These are phyloP conservation scores for Oreochromis grahami DNA, from an alignment of 2,797 vertebrate genomes.

Conservation along the genomic window DNA sequence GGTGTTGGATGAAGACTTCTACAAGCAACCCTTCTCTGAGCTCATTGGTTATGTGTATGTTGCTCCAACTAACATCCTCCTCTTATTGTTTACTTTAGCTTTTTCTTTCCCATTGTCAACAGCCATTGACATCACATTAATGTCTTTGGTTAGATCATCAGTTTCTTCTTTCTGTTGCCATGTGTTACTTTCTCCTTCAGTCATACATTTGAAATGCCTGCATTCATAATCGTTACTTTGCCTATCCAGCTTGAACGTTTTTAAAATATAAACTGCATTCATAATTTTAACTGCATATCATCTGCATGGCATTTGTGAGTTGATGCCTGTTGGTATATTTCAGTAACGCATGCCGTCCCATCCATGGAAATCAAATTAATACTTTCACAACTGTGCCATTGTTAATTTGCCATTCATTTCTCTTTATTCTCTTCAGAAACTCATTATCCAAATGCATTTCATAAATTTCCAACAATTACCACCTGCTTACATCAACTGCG, in stretches of 20 bases:
- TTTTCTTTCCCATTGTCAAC: constrained; percentile 20
- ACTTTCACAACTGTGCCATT: neutral
- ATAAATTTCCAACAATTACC: constrained; percentile 1
- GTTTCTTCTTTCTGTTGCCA: neutral
- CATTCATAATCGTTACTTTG: neutral
- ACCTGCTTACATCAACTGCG: constrained; percentile 7
- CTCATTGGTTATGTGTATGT: constrained; percentile 99
- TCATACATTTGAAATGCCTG: neutral
- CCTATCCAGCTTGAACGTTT: neutral
- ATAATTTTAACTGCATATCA: neutral
- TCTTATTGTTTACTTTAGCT: neutral
- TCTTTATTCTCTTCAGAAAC: neutral
- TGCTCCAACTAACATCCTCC: constrained; percentile 87
- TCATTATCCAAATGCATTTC: neutral
- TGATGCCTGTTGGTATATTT: constrained; percentile 8
- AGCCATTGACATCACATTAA: constrained; percentile 16
- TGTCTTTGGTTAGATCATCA: neutral
- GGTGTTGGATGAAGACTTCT: constrained; percentile 99
- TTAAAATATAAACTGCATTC: neutral
- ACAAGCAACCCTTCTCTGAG: constrained; percentile 99
- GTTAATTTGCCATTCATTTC: constrained; percentile 2
- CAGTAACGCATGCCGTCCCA: neutral
- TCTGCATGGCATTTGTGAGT: constrained; percentile 45
- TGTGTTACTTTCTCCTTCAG: neutral
- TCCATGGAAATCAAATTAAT: neutral